Evolutionary conservation across 2,797 vertebrate species (phyloP).

Genomic region (Crocidura indochinensis): DNA sequence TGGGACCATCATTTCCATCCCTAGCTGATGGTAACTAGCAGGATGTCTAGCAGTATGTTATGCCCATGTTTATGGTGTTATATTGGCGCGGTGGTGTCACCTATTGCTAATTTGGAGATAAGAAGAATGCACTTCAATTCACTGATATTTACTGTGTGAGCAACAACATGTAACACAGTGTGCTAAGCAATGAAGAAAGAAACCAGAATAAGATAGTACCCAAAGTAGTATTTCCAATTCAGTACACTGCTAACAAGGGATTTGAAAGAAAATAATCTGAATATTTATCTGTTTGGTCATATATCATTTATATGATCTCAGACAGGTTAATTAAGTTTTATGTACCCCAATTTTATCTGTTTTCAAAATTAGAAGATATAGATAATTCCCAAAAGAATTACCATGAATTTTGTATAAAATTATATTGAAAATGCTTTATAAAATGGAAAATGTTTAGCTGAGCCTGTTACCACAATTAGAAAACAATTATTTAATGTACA

Average conservation of each 20-base stretch:
- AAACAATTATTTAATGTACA: background rate
- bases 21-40: constrained; percentile 24
- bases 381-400: constrained; percentile 26
- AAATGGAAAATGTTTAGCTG: constrained; percentile 7
- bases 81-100: background rate
- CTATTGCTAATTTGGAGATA: constrained; percentile 1
- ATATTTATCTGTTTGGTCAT: constrained; percentile 18
- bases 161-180: background rate
- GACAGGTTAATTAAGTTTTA: constrained; percentile 28
- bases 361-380: constrained; percentile 35
- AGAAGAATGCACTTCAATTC: constrained; percentile 3
- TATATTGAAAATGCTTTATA: constrained; percentile 34
- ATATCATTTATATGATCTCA: constrained; percentile 10
- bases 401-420: constrained; percentile 10
- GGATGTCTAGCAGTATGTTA: background rate
- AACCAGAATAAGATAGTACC: background rate
- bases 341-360: constrained; percentile 46
- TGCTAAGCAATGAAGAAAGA: background rate
- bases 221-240: background rate
- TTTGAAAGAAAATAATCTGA: constrained; percentile 36
- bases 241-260: background rate
- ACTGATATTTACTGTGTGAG: background rate
- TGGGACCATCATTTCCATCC: background rate
- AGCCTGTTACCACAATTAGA: background rate
- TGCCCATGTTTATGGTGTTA: background rate